Conservation (phyloP, 2,113 vertebrate species). For the Antennarius striatus region DNA sequence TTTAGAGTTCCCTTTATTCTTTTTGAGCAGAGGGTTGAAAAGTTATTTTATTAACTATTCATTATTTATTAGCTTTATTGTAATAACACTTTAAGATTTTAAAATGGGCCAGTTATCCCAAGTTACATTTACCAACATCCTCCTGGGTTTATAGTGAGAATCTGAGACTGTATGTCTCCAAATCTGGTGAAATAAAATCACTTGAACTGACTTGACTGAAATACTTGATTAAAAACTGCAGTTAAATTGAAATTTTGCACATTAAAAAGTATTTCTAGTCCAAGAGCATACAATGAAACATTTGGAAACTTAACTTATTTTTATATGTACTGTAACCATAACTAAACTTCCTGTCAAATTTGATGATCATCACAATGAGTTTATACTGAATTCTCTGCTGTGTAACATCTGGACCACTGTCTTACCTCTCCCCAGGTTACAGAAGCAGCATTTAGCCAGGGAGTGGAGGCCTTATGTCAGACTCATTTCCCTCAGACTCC, state of each 20-base stretch:
- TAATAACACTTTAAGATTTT: no score
- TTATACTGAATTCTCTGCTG: neutral
- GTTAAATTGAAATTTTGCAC: neutral
- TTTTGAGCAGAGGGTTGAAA: no score
- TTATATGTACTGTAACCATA: no score
- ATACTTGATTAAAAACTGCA: neutral
- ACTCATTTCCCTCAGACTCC: constrained; percentile 8
- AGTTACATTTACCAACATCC: no score
- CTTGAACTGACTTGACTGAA: neutral
- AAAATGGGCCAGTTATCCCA: no score
- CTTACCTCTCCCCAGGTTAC: constrained; percentile 42
- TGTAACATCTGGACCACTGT: neutral
- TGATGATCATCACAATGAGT: no score
- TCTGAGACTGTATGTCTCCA: no score
- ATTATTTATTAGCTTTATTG: no score
- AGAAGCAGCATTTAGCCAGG: constrained; percentile 24
- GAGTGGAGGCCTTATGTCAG: constrained; percentile 55
- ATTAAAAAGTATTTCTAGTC: neutral
- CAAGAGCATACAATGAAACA: neutral
- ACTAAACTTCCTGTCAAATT: neutral
- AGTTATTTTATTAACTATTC: no score
- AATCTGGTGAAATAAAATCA: neutral
- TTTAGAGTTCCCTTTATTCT: no score
- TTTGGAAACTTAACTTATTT: neutral
- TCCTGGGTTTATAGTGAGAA: no score